These are phyloP conservation scores for Mesitornis unicolor DNA, from an alignment of 2,113 vertebrate genomes.

Conservation along the genomic window DNA sequence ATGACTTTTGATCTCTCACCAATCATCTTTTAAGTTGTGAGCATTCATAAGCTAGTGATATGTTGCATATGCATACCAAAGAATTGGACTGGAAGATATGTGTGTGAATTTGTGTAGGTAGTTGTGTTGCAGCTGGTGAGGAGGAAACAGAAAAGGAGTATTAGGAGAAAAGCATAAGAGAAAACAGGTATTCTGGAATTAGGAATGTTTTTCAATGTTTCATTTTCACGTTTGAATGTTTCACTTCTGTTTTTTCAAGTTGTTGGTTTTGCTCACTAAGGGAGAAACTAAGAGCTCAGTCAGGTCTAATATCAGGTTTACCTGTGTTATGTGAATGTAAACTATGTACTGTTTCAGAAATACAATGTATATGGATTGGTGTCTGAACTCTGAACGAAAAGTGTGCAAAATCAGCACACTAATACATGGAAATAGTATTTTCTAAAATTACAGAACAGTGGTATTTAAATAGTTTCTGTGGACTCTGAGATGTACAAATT, in stretches of 20 bases:
- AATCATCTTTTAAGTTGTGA: neutral
- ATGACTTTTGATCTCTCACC: neutral
- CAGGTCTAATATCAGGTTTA: neutral
- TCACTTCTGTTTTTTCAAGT: neutral
- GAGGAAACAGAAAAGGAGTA: neutral
- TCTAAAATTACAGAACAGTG: neutral
- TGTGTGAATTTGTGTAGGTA: neutral
- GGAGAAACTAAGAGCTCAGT: neutral
- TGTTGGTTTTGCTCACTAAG: neutral
- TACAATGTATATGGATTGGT: neutral
- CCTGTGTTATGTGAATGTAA: neutral
- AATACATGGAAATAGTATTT: neutral
- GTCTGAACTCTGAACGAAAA: neutral
- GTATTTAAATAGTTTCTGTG: neutral
- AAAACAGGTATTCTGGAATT: neutral
- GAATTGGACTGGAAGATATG: neutral
- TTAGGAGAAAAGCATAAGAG: neutral
- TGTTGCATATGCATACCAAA: neutral
- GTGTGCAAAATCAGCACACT: neutral
- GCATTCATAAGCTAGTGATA: neutral
- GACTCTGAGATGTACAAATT: neutral
- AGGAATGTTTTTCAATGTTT: neutral
- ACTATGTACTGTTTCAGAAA: neutral
- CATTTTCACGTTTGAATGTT: too few species aligned
- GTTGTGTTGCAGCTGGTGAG: neutral